Conservation (phyloP, 2,797 vertebrate species). For the Rhodeus uyekii region DNA sequence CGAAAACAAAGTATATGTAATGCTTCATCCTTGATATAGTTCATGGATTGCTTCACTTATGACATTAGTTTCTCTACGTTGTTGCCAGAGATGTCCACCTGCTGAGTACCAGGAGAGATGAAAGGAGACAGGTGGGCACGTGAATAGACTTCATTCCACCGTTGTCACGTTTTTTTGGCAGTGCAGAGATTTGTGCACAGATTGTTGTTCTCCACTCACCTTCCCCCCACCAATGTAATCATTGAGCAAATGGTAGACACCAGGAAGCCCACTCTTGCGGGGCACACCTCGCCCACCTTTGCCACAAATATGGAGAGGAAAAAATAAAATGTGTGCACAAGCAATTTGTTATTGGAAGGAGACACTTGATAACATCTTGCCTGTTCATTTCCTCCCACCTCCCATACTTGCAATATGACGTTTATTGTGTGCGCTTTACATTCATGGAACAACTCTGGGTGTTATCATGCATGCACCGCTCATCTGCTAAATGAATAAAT, state of each 20-base stretch:
- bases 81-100: constrained; percentile 27
- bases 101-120: constrained; percentile 18
- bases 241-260: constrained; percentile 54
- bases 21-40: constrained; percentile 10
- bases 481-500: constrained; percentile 21
- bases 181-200: constrained; percentile 43
- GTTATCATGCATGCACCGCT: constrained; percentile 5
- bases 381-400: constrained; percentile 55
- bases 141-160: constrained; percentile 47
- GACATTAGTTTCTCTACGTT: constrained; percentile 22
- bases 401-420: constrained; percentile 30
- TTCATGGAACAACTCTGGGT: constrained; percentile 17
- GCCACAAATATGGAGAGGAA: constrained; percentile 32
- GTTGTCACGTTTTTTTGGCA: constrained; percentile 49
- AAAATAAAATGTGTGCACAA: constrained; percentile 45
- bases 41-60: background rate
- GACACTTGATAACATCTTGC: constrained; percentile 49
- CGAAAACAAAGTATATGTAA: background rate
- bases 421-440: constrained; percentile 37
- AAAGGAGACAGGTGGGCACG: constrained; percentile 35
- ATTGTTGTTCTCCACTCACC: constrained; percentile 33
- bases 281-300: constrained; percentile 33
- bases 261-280: constrained; percentile 45
- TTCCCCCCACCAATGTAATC: constrained; percentile 50
- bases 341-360: constrained; percentile 52